Evolutionary conservation across 2,888 invertebrate species (phyloP).

Genomic region (Blomia tropicalis): DNA sequence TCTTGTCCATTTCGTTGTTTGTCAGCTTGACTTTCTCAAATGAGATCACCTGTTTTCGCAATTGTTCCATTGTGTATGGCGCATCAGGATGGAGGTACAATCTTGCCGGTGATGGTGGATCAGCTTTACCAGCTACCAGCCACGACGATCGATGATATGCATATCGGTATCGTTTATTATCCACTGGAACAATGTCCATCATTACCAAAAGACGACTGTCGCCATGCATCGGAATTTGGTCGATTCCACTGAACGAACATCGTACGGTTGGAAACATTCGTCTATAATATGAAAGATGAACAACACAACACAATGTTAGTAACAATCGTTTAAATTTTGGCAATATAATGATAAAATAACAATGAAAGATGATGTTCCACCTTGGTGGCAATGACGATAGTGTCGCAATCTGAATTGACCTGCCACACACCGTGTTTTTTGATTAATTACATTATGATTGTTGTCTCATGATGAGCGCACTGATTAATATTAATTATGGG

Average conservation of each 20-base stretch:
- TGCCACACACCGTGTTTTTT: not conserved
- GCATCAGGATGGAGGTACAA: slow-evolving; percentile 93
- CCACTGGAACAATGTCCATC: slow-evolving; percentile 90
- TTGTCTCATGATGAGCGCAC: not conserved
- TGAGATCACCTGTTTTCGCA: slow-evolving; percentile 86
- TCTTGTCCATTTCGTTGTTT: slow-evolving; percentile 92
- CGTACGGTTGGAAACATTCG: slow-evolving; percentile 96
- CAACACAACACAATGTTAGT: too few relatives aligned
- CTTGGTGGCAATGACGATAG: too few relatives aligned
- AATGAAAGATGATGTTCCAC: too few relatives aligned
- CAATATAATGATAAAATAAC: too few relatives aligned
- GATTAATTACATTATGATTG: not conserved
- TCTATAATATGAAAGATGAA: slow-evolving; percentile 44
- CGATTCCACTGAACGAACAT: slow-evolving; percentile 59
- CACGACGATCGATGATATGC: slow-evolving; percentile 96
- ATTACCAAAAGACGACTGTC: slow-evolving; percentile 57
- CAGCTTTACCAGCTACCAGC: slow-evolving; percentile 95
- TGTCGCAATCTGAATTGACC: not conserved
- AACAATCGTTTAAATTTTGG: too few relatives aligned
- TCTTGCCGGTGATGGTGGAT: slow-evolving; percentile 80
- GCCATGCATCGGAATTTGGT: slow-evolving; percentile 28
- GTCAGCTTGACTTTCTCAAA: slow-evolving; percentile 97
- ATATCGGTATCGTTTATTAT: slow-evolving; percentile 81
- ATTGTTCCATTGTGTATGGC: slow-evolving; percentile 83
- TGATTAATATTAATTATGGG: slow-evolving; percentile 6